Base-by-base conservation (phyloP, 2,797 vertebrate genomes). In the Discoglossus pictus region DNA sequence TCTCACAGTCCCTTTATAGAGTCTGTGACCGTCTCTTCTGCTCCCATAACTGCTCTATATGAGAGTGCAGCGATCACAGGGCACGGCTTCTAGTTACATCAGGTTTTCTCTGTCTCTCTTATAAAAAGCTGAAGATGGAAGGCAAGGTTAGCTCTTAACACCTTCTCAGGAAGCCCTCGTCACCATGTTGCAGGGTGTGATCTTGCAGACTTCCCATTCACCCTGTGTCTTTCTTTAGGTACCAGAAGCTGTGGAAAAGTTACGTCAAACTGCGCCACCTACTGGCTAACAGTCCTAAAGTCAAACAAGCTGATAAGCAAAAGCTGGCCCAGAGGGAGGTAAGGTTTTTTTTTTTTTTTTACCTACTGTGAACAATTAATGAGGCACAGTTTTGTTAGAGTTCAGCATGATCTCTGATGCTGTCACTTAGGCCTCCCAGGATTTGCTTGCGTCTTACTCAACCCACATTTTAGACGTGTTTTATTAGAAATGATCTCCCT, bases 201-300 rank as follows among this genome's bases (percentile, higher is more conserved):
- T 50, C 13, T 40, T 56, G 7, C 2, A 56, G 46, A 34, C 4
- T 50, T 25, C 1, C 27, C 27, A 31, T 31, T n/a, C n/a, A 31
- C 55, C 72, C 73, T 67, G 63, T 80, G n/a, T 68, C 1, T 63
- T 69, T 74, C 71, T 72, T 36, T 48, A 99, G 97, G 74, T 99
- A 99, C 81, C 97, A 99, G 85, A 99, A 99, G 78, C 87, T 99
- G 63, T 99, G 97, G 96, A 99, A 98, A 84, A 98, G 96, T 82
- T 99, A 99, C 0, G 96, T 99, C 68, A 99, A 99, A 83, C 88
- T 98, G 39, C 94, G 95, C 79, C 97, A 99, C 81, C 93, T 99
- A 55, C 87, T 99, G 80, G 97, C 97, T 60, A 99, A 99, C 79
- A 99, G 97, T 79, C 97, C 97, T 42, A 99, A 98, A 87, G 95